phyloP scores from a whole-genome alignment of 2,113 vertebrate species.

The Scalopus aquaticus region DNA sequence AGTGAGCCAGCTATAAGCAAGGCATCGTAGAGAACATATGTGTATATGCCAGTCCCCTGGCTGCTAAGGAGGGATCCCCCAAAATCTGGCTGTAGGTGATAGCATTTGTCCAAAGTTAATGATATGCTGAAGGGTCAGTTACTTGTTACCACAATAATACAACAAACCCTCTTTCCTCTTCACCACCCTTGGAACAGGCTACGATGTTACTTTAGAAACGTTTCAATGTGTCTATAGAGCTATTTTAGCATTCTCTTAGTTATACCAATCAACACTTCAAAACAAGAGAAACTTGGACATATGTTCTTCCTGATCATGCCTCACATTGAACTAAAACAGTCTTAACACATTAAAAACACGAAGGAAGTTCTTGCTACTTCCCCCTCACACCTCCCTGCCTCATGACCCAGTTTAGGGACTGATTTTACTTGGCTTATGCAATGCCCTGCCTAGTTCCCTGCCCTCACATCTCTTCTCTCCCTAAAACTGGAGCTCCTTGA shows the following conservation, averaged over 20 bases:
- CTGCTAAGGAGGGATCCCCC: conserved; percentile 17
- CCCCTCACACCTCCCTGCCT: conserved; percentile 78
- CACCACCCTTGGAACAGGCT: conserved; percentile 61
- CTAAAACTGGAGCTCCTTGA: conserved; percentile 37
- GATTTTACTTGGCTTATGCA: conserved; percentile 76
- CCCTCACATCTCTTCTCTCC: conserved; percentile 65
- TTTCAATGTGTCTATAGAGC: conserved; percentile 80
- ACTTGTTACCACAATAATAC: conserved; percentile 16
- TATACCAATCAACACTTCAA: conserved; percentile 84
- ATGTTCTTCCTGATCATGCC: conserved; percentile 84
- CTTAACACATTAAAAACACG: conserved; percentile 80
- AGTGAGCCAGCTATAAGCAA: conserved; percentile 2
- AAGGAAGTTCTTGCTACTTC: conserved; percentile 75
- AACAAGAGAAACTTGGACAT: conserved; percentile 85
- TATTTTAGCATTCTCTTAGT: conserved; percentile 85
- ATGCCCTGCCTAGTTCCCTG: conserved; percentile 63
- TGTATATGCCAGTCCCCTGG: background rate
- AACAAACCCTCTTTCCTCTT: conserved; percentile 43
- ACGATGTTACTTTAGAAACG: conserved; percentile 78
- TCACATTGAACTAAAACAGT: conserved; percentile 82
- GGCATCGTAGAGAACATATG: background rate
- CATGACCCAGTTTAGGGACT: conserved; percentile 61
- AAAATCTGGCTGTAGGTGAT: conserved; percentile 13
- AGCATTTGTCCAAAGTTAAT: conserved; percentile 53
- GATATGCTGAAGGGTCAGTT: conserved; percentile 12